Evolutionary conservation across 1,140 invertebrate species (phyloP).

Genomic region (Anadara kagoshimensis): DNA sequence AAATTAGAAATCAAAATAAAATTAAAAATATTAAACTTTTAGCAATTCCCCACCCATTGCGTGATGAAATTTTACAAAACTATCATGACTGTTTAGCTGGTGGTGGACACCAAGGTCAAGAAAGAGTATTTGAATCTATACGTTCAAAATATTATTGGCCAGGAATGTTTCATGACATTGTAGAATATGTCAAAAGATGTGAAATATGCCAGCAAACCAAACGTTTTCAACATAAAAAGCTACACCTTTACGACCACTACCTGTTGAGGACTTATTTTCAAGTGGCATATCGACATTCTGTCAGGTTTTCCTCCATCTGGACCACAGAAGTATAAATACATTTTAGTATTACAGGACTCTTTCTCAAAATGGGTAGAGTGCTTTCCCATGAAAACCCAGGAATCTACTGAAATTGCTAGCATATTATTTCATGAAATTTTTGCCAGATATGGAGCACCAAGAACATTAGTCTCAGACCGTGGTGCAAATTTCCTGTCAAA

Average conservation of each 20-base stretch:
- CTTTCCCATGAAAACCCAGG: slow-evolving; percentile 38
- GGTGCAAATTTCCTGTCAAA: slow-evolving; percentile 12
- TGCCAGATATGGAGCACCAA: slow-evolving; percentile 17
- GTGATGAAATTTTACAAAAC: slow-evolving; percentile 21
- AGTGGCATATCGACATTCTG: slow-evolving; percentile 50
- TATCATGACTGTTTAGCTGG: slow-evolving; percentile 41
- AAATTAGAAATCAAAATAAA: slow-evolving; percentile 4
- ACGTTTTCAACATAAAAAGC: slow-evolving; percentile 9
- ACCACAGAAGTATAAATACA: slow-evolving; percentile 43
- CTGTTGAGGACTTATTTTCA: slow-evolving; percentile 27
- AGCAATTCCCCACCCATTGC: slow-evolving; percentile 20
- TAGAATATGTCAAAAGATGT: slow-evolving; percentile 48
- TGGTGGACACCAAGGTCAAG: slow-evolving; percentile 42
- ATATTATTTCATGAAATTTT: slow-evolving; percentile 33
- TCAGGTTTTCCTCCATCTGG: slow-evolving; percentile 35
- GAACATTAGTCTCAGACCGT: slow-evolving; percentile 13
- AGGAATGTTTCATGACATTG: slow-evolving; percentile 40
- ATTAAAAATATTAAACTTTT: slow-evolving; percentile 15
- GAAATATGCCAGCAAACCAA: slow-evolving; percentile 45
- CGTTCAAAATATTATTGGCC: slow-evolving; percentile 49
- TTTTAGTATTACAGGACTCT: no score
- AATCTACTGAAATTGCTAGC: slow-evolving; percentile 21
- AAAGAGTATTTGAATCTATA: slow-evolving; percentile 36
- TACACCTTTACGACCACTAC: slow-evolving; percentile 34
- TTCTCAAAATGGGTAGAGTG: slow-evolving; percentile 19